Conservation (phyloP, 2,113 vertebrate species). For the Seriola quinqueradiata region DNA sequence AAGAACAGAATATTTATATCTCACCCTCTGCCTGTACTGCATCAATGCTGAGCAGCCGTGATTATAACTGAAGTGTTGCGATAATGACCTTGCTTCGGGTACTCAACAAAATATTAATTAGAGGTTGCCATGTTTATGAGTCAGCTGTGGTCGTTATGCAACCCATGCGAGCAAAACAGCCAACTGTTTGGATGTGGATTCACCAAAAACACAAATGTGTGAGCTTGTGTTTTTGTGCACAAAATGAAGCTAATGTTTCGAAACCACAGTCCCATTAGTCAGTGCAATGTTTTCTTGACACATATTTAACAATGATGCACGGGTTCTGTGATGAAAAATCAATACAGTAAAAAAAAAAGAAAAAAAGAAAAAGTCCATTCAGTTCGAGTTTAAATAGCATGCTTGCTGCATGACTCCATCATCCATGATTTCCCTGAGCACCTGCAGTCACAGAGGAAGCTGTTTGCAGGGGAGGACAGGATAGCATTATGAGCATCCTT, state of each 20-base stretch:
- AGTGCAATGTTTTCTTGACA: constrained; percentile 25
- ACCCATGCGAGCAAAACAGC: constrained; percentile 38
- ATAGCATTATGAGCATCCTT: constrained; percentile 56
- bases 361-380: not conserved
- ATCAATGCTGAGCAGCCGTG: constrained; percentile 53
- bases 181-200: constrained; percentile 47
- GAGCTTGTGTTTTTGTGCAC: constrained; percentile 2
- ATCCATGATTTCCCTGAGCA: constrained; percentile 43
- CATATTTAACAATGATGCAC: constrained; percentile 42
- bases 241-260: constrained; percentile 16
- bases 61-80: constrained; percentile 71
- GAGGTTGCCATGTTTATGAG: constrained; percentile 72
- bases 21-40: constrained; percentile 46
- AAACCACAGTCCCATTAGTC: constrained; percentile 11
- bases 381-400: constrained; percentile 30
- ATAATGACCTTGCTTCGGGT: constrained; percentile 77
- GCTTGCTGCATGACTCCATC: constrained; percentile 14
- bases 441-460: constrained; percentile 55
- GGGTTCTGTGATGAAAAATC: constrained; percentile 39
- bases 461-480: constrained; percentile 50
- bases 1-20: constrained; percentile 61
- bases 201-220: constrained; percentile 20
- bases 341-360: constrained; percentile 21
- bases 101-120: constrained; percentile 77
- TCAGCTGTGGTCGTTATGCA: constrained; percentile 72